Evolutionary conservation across 2,113 vertebrate genomes (phyloP).

Genomic region (Spermophilus dauricus): DNA sequence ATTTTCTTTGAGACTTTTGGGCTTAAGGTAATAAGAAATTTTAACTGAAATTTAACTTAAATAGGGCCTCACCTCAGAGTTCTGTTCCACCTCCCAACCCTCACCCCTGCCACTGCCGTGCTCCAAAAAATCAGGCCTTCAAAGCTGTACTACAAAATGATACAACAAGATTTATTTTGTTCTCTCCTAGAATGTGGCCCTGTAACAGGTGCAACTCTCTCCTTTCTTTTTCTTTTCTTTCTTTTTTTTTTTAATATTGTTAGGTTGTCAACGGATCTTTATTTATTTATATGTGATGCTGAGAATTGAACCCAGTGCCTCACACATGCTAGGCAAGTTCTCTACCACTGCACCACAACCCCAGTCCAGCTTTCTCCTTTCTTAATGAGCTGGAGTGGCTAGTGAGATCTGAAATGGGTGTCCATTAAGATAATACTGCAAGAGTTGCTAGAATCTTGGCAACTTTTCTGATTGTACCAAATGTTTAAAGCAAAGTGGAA

Average conservation of each 20-base stretch:
- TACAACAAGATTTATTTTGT: constrained; percentile 5
- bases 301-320: no score
- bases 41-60: constrained; percentile 63
- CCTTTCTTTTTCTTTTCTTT: no score
- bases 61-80: neutral
- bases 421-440: neutral
- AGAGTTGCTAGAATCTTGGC: neutral
- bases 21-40: constrained; percentile 42
- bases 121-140: neutral
- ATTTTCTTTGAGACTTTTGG: constrained; percentile 45
- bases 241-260: no score
- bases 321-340: no score
- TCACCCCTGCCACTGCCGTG: no score
- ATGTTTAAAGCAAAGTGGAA: constrained; percentile 32
- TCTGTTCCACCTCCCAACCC: no score
- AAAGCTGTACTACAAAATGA: neutral
- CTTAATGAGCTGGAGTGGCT: neutral
- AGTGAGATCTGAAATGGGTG: neutral
- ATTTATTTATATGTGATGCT: no score
- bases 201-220: neutral
- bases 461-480: neutral
- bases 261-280: no score
- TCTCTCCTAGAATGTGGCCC: neutral
- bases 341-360: no score
- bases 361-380: neutral